These are phyloP conservation scores for Tragelaphus imberbis DNA, from an alignment of 2,113 vertebrate species.

Conservation along the genomic window DNA sequence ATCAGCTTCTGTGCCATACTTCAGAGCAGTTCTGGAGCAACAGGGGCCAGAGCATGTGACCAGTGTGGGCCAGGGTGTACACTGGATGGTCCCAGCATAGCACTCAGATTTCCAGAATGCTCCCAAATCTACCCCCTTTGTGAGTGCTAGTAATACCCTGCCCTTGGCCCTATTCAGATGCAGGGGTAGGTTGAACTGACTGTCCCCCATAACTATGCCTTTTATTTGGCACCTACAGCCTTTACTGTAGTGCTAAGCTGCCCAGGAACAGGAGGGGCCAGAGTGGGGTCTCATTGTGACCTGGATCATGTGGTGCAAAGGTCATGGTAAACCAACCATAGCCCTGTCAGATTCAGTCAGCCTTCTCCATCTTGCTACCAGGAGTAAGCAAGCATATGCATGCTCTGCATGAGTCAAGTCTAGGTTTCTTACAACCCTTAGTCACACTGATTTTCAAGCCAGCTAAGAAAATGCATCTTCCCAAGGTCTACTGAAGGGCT, in stretches of 20 bases:
- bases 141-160: not conserved
- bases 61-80: not conserved
- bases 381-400: not conserved
- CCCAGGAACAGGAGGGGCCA: not conserved
- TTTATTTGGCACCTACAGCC: not conserved
- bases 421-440: not conserved
- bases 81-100: not conserved
- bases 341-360: not conserved
- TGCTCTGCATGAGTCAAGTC: not conserved
- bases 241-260: not conserved
- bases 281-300: not conserved
- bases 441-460: not conserved
- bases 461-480: not conserved
- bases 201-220: not conserved
- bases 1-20: not conserved
- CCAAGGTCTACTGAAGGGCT: not conserved
- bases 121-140: not conserved
- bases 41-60: not conserved
- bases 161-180: not conserved
- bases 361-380: not conserved
- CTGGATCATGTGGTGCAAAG: not conserved
- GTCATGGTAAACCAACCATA: not conserved
- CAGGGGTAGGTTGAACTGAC: not conserved
- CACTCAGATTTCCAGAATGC: not conserved
- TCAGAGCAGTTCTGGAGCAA: rapidly evolving